Conservation (phyloP, 2,888 invertebrate species). For the Microdon myrmicae region DNA sequence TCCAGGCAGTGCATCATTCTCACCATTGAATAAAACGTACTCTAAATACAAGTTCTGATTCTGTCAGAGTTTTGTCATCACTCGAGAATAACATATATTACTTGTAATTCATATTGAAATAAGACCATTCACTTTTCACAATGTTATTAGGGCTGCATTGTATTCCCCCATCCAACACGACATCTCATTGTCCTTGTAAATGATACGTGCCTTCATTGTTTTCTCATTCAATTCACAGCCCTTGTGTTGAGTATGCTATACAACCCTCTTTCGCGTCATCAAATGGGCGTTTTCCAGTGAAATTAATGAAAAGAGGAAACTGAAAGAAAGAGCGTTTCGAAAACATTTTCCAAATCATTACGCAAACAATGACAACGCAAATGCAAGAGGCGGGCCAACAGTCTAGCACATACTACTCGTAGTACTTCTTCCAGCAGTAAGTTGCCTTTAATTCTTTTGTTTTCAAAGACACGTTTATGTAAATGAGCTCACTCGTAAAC, state of each 20-base stretch:
- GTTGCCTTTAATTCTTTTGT: slow-evolving; percentile 43
- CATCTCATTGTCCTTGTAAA: slow-evolving; percentile 47
- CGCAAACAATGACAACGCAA: slow-evolving; percentile 37
- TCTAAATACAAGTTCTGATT: slow-evolving; percentile 3
- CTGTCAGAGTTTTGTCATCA: slow-evolving; percentile 4
- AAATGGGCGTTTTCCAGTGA: slow-evolving; percentile 26
- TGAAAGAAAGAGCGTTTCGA: slow-evolving; percentile 15
- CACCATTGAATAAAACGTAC: too few relatives aligned
- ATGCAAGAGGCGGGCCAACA: slow-evolving; percentile 4
- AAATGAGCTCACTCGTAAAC: slow-evolving; percentile 17
- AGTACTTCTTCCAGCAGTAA: slow-evolving; percentile 29
- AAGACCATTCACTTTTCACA: slow-evolving; percentile 2
- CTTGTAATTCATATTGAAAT: slow-evolving; percentile 8
- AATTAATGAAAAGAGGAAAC: neutral
- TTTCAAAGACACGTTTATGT: slow-evolving; percentile 30
- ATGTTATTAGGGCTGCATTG: slow-evolving; percentile 34
- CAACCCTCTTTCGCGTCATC: slow-evolving; percentile 9
- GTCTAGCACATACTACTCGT: slow-evolving; percentile 13
- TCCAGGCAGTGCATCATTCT: too few relatives aligned
- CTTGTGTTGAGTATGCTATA: slow-evolving; percentile 23
- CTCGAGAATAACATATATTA: slow-evolving; percentile 4
- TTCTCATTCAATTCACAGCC: slow-evolving; percentile 28
- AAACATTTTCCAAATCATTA: slow-evolving; percentile 49
- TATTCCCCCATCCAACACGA: slow-evolving; percentile 19
- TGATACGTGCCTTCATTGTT: slow-evolving; percentile 52